Percentiles rank a stretch among this genome's conserved stretches.
These are phyloP conservation scores for Fabriciana adippe DNA, from an alignment of 2,888 invertebrate species.

Conservation along the genomic window DNA sequence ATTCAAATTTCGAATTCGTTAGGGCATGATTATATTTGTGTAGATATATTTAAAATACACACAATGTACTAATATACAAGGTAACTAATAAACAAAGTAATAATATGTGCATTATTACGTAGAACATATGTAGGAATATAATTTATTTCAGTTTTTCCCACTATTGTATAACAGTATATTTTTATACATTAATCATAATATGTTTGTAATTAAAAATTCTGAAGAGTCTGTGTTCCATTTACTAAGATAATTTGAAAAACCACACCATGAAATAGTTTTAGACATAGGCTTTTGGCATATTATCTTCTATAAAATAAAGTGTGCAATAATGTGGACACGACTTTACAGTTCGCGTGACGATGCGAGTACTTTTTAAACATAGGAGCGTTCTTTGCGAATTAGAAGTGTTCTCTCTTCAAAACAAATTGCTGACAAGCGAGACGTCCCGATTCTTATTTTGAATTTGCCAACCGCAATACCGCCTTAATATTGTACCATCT, in stretches of 20 bases:
- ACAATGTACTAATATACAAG: background rate
- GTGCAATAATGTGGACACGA: slow-evolving; percentile 1
- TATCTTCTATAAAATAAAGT: background rate
- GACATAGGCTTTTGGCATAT: too few relatives aligned
- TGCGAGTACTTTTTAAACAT: slow-evolving; percentile 70
- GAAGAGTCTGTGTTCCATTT: too few relatives aligned
- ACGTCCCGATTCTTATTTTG: slow-evolving; percentile 73
- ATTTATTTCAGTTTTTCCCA: too few relatives aligned
- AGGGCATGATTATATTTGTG: slow-evolving; percentile 47
- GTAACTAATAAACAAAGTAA: background rate
- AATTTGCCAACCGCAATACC: slow-evolving; percentile 61
- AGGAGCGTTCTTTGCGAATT: slow-evolving; percentile 73
- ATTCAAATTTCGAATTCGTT: slow-evolving; percentile 68
- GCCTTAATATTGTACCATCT: background rate
- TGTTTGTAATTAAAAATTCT: too few relatives aligned
- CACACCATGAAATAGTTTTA: too few relatives aligned
- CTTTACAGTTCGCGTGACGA: slow-evolving; percentile 73
- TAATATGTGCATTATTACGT: too few relatives aligned
- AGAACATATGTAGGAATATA: too few relatives aligned
- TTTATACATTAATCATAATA: too few relatives aligned
- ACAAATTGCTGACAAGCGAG: slow-evolving; percentile 81
- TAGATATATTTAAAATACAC: background rate
- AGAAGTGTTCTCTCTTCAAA: slow-evolving; percentile 80
- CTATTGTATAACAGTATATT: too few relatives aligned
- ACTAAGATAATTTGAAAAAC: too few relatives aligned